Evolutionary conservation across 30 jellyfish, hydroid and myxozoan species (phyloP), one percentile per base, ranked within the genome.

Genomic region (Aurelia sp.): DNA sequence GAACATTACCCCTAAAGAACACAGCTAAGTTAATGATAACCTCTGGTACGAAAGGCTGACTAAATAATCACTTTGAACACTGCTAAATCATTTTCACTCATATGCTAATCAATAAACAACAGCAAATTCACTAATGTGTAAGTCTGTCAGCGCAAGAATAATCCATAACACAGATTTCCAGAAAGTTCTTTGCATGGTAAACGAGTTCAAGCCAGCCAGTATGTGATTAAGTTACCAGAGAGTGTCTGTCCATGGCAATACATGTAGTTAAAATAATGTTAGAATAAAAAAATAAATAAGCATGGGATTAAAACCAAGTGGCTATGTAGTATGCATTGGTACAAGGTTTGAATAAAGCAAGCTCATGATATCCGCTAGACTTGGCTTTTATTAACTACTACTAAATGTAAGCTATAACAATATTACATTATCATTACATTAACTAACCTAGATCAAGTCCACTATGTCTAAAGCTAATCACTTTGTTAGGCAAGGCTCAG

Each of bases 271-370:
- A 73, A 44, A 78, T 33, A 50, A 78, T 13, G 81, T 48, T 62
- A 8, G 80, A 50, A 47, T 78, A 78, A 63, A 78, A 78, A 78
- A 78, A 78, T 78, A 78, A 78, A 78, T 78, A 78, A 50, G 81
- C 72, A 47, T 22, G 50, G 38, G 59, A 77, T 77, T 55, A 64
- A 78, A 59, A 59, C 24, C 33, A n/a, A 30, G 69, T 13, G 69
- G 33, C 69, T 21, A 59, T 59, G 69, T 12, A 44, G 55, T 44
- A 44, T 44, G 55, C 55, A 44, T 44, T 44, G 55, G 55, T 44
- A 44, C 55, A 44, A 44, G 55, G 55, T 44, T 44, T 44, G 55
- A 44, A 44, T 44, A 44, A 44, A 44, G 55, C 55, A 44, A 44
- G 55, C 55, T 44, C 15, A 9, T 59, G 69, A 21, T 13, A 59